Base-by-base conservation (phyloP, 2,797 vertebrate species). In the Pseudotriccus pelzelni region DNA sequence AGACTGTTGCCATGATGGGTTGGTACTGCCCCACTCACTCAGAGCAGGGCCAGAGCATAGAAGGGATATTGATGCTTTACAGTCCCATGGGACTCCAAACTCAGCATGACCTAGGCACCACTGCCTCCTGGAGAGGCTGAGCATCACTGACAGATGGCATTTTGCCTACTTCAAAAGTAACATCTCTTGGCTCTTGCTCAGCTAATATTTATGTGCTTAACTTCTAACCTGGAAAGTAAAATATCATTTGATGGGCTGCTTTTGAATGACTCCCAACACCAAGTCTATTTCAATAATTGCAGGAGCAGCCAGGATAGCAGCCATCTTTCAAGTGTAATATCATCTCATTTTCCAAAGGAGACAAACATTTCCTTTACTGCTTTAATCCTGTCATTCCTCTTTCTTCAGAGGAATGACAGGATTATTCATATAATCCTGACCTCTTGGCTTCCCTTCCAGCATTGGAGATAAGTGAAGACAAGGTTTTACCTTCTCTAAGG, bases 191-290 rank as follows among this genome's bases (percentile, higher is more conserved):
- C 52, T 88, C 46, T 78, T 68, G 19, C 18, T 90, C 62, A 55
- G 53, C 89, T 87, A 79, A 63, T 56, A 46, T 22, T 87, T 79
- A 27, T 6, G 34, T 70, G 68, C 60, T 87, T 80, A 89, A 80
- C 93, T 92, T 89, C 64, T 85, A 87, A 74, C 37, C 64, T 92
- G 36, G 39, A 72, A 85, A 87, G 69, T 80, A 73, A 85, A 93
- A 64, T 84, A 68, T 28, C 2, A 0, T 78, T 91, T 77, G 68
- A 72, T 55, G 53, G 20, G 14, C 15, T 80, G 68, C 37, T 60
- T 92, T 87, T 87, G 89, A 84, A 90, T 78, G 47, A 78, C 39
- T 89, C 58, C 49, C 62, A 62, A 41, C 43, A 78, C 10, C 17
- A 75, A 77, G 50, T 32, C 36, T 78, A 27, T 52, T 87, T 85